These are phyloP conservation scores for Leuctra nigra DNA, from an alignment of 2,888 invertebrate genomes.

Conservation along the genomic window DNA sequence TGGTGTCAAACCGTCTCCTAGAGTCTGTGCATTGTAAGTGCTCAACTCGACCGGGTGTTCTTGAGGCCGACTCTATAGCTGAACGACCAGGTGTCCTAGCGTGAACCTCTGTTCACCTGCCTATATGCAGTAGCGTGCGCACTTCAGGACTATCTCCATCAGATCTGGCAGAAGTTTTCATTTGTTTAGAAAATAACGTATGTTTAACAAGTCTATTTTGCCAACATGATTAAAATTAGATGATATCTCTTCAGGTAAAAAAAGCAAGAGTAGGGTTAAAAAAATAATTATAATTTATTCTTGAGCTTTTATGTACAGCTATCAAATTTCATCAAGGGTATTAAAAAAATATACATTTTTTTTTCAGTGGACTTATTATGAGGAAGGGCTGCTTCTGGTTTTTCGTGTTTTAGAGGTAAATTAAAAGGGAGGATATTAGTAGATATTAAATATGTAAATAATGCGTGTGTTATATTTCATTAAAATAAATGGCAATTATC, in stretches of 20 bases:
- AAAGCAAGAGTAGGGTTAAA: neutral
- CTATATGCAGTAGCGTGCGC: no score
- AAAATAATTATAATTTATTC: neutral
- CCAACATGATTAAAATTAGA: conserved; percentile 17
- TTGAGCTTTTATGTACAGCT: no score
- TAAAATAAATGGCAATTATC: neutral
- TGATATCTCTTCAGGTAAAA: conserved; percentile 2
- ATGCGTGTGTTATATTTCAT: neutral
- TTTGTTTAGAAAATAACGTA: conserved; percentile 19
- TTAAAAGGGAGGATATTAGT: neutral
- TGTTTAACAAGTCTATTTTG: conserved; percentile 28
- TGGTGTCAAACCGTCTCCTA: no score
- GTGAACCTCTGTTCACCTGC: no score
- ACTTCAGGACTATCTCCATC: neutral
- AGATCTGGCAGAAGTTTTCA: neutral
- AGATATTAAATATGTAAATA: neutral
- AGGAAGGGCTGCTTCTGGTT: neutral
- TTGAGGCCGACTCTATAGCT: no score
- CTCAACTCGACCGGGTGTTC: no score
- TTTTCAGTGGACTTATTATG: neutral
- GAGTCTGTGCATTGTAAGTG: no score
- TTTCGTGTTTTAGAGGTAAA: neutral
- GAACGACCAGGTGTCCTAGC: no score
- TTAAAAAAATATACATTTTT: neutral
- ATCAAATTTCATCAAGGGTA: no score